Evolutionary conservation across 2,888 invertebrate genomes (phyloP).

Genomic region (Tiliacea aurago): DNA sequence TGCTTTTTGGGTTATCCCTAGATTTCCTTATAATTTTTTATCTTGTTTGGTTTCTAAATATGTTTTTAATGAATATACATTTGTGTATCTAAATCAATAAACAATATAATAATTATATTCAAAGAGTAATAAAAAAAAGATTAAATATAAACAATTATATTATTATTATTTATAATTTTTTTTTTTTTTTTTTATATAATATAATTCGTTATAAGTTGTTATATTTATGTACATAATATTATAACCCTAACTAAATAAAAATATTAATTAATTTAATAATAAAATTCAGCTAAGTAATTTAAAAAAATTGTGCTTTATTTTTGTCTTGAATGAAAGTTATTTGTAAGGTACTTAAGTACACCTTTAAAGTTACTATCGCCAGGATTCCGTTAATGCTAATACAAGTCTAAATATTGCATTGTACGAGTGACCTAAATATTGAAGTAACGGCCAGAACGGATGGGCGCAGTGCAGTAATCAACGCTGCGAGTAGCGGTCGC

Average conservation of each 20-base stretch:
- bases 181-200: too few species aligned
- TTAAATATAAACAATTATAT: neutral
- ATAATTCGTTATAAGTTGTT: too few species aligned
- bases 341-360: neutral
- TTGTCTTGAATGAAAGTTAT: neutral
- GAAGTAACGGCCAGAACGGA: slow-evolving; percentile 50
- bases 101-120: neutral
- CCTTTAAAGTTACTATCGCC: neutral
- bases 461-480: slow-evolving; percentile 57
- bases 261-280: neutral
- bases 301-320: neutral
- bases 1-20: neutral
- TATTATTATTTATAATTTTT: neutral
- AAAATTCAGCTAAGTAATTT: neutral
- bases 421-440: slow-evolving; percentile 61
- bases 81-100: neutral
- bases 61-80: neutral
- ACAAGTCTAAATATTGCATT: slow-evolving; percentile 44
- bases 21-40: neutral
- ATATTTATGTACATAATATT: too few species aligned
- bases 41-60: too few species aligned
- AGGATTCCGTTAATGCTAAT: slow-evolving; percentile 24
- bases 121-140: neutral
- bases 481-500: slow-evolving; percentile 51
- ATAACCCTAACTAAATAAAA: too few species aligned